Base-by-base conservation (phyloP, 2,888 invertebrate species). In the Lasioglossum marginatum region DNA sequence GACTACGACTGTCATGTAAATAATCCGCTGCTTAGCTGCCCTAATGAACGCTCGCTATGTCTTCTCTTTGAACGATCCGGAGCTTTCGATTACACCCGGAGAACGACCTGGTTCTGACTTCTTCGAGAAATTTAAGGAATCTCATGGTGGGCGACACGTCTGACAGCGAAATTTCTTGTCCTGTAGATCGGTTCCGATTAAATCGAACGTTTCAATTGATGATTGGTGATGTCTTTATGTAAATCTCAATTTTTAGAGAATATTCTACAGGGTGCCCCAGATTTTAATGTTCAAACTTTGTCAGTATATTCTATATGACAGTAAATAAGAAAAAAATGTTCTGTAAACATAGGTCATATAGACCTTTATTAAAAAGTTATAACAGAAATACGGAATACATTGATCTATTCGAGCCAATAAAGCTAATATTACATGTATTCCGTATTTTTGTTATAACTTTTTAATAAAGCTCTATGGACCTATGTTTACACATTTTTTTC, bases 1-100 rank as follows among this genome's bases (percentile, higher is more conserved):
- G 90, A 91, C 91, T 92, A 60, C 90, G 90, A 92, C 92, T 91
- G 91, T 91, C 92, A 90, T 91, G 92, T 92, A 92, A 93, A 93
- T 93, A 93, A 93, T 93, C 90, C 88, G 90, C 90, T 85, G 92
- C 91, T 88, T 87, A 85, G 87, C 63, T 80, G 74, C 74, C 40
- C 81, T 84, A 90, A 88, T 88, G 89, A 89, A 89, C 86, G 78
- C 66, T 37, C 76, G 34, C 68, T 66, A 31, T 78, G 72, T 76
- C 81, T 81, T 80, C 74, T 76, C 48, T 10, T n/a, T 3, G 83
- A 77, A 81, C 66, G 76, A 79, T 52, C 73, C 78, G 57, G 86
- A 85, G 52, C 45, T 40, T n/a, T 66, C 45, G 71, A 66, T 72
- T 83, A n/a, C n/a, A 19, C 5, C 43, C 40, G 14, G 27, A 27